Evolutionary conservation across 2,888 invertebrate species (phyloP), one percentile per base, ranked within the genome.

Genomic region (Drosophila imparisetae): DNA sequence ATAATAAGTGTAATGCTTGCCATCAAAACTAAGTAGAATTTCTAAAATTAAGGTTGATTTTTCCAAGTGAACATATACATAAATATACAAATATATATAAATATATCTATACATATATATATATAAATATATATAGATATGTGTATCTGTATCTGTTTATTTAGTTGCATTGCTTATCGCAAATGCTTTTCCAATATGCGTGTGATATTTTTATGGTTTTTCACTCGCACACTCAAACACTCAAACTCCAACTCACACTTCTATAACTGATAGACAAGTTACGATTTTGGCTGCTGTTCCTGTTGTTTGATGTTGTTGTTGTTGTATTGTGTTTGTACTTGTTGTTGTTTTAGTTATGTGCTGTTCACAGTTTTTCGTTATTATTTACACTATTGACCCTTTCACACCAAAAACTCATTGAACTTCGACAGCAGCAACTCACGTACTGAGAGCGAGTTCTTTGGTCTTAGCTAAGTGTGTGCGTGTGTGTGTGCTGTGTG

Each of bases 381-480:
- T 82, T 88, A 88, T 86, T 86, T 86, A 88, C 86, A 86, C 89
- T 86, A 82, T 88, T 86, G 89, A 86, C 86, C 86, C 86, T 86
- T 86, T 86, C 84, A 86, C 86, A 86, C 89, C 85, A 82, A 72
- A 82, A 85, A 74, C 80, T 84, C 87, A 85, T 87, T 87, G 84
- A 85, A 85, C 84, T 87, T 74, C 87, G 78, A 63, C 80, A 84
- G 85, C 81, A 70, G 54, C 66, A 60, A 45, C 76, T 81, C 84
- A 84, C 80, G 81, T 85, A 85, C 72, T 24, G 42, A 42, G 48
- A 59, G 45, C 36, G 21, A 66, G 58, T 72, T 72, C 77, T 70
- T 65, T 42, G 48, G 32, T 59, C 67, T 66, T 70, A 63, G 66
- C 38, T 53, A 42, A 45, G 29, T 58, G 29, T 55, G 50, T 53